Percentiles rank a stretch among this genome's conserved stretches.
phyloP scores from a whole-genome alignment of 2,797 vertebrate species.

The Macropus fuliginosus region DNA sequence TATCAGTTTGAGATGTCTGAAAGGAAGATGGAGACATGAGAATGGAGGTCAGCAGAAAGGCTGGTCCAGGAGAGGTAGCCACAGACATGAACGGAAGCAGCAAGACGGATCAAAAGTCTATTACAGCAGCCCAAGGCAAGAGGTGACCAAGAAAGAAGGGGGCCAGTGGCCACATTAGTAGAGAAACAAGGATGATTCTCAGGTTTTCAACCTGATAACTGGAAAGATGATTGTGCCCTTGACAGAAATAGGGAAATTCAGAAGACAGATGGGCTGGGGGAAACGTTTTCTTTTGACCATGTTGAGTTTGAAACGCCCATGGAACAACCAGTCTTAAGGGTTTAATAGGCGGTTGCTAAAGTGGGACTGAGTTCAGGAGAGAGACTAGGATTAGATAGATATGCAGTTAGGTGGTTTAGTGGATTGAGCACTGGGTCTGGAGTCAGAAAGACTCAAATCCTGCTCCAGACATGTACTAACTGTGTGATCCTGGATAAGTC shows the following conservation, averaged over 20 bases:
- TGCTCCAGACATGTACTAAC: neutral
- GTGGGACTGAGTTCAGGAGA: neutral
- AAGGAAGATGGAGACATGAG: neutral
- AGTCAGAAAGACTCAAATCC: neutral
- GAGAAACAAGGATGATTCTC: no score
- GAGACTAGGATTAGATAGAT: accelerated
- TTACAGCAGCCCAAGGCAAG: no score
- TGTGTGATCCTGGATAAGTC: neutral
- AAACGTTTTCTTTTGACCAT: neutral
- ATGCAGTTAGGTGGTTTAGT: neutral
- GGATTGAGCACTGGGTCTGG: no score
- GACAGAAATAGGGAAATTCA: no score
- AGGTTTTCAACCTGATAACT: no score
- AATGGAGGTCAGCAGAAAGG: neutral
- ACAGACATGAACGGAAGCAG: neutral
- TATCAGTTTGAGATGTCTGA: neutral
- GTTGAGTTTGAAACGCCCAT: neutral
- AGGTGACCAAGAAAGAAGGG: no score
- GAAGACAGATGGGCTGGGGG: no score
- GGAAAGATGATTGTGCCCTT: neutral
- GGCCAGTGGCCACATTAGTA: no score
- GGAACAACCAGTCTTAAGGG: neutral
- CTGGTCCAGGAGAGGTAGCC: neutral
- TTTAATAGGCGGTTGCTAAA: neutral
- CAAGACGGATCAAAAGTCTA: no score